Conservation (phyloP, 2,113 vertebrate genomes). For the Leptodactylus fuscus region DNA sequence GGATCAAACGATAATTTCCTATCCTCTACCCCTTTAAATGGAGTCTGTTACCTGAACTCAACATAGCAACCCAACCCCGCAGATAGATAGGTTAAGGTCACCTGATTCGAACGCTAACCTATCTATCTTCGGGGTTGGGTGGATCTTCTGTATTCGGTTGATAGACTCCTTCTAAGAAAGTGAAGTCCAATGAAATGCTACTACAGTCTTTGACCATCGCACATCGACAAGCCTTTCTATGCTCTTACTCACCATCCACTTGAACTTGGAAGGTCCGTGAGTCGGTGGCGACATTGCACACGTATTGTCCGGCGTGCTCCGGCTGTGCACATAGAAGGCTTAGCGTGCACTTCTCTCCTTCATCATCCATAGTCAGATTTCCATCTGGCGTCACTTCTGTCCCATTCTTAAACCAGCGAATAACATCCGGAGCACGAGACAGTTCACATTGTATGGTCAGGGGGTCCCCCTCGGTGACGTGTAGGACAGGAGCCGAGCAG, state of each 20-base stretch:
- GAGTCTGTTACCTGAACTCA: too few species aligned
- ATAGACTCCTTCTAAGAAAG: background rate
- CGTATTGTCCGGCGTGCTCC: conserved; percentile 79
- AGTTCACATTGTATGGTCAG: conserved; percentile 76
- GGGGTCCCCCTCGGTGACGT: conserved; percentile 68
- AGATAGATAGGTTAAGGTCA: too few species aligned
- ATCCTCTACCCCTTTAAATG: too few species aligned
- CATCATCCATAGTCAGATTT: conserved; percentile 73
- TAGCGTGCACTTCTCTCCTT: conserved; percentile 76
- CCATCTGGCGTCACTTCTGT: conserved; percentile 77
- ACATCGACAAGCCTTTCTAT: background rate
- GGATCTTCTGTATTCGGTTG: too few species aligned
- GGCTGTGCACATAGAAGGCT: conserved; percentile 74
- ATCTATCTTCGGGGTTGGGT: too few species aligned
- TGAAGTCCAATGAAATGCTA: background rate
- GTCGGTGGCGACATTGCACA: conserved; percentile 85
- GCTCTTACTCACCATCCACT: conserved; percentile 81
- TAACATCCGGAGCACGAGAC: conserved; percentile 73
- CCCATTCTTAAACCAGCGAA: conserved; percentile 85
- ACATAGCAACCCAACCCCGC: too few species aligned
- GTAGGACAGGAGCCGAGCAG: conserved; percentile 62
- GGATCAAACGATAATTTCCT: too few species aligned
- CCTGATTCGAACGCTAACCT: too few species aligned
- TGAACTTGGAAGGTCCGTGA: conserved; percentile 80
- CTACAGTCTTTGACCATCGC: background rate